These are phyloP conservation scores for Prinia subflava DNA, from an alignment of 2,113 vertebrate species.

Conservation along the genomic window DNA sequence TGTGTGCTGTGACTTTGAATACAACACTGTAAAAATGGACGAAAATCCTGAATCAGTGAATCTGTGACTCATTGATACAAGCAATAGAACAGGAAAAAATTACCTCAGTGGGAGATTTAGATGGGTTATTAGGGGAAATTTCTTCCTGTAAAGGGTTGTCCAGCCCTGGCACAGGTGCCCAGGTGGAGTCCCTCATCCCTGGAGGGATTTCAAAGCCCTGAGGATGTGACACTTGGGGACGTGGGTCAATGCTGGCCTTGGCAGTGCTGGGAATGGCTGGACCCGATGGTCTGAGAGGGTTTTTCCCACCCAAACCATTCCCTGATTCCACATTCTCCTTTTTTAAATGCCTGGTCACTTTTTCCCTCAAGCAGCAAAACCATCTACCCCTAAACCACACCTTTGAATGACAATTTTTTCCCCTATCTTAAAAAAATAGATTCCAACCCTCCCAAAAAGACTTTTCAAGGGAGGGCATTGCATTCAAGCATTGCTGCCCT, in stretches of 20 bases:
- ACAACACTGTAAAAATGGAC: not conserved
- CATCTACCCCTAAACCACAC: too few species aligned
- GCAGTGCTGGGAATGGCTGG: not conserved
- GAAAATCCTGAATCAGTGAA: not conserved
- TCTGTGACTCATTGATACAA: fast-evolving
- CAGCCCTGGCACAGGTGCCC: not conserved
- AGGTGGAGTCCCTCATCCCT: not conserved
- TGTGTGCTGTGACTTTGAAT: fast-evolving
- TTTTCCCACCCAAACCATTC: not conserved
- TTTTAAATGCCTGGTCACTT: not conserved
- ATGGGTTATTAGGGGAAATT: not conserved
- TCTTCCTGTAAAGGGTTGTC: fast-evolving
- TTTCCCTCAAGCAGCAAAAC: not conserved
- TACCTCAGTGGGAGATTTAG: fast-evolving
- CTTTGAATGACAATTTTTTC: fast-evolving
- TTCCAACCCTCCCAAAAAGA: fast-evolving
- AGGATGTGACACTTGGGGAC: not conserved
- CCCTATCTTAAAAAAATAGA: fast-evolving
- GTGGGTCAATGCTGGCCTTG: not conserved
- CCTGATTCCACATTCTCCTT: not conserved
- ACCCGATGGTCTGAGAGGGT: fast-evolving
- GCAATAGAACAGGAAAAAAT: not conserved
- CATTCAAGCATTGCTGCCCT: too few species aligned
- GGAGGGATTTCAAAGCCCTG: fast-evolving
- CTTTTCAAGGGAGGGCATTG: too few species aligned